Evolutionary conservation across 2,797 vertebrate species (phyloP), one percentile per base, ranked within the genome.

Genomic region (Graptemys geographica): DNA sequence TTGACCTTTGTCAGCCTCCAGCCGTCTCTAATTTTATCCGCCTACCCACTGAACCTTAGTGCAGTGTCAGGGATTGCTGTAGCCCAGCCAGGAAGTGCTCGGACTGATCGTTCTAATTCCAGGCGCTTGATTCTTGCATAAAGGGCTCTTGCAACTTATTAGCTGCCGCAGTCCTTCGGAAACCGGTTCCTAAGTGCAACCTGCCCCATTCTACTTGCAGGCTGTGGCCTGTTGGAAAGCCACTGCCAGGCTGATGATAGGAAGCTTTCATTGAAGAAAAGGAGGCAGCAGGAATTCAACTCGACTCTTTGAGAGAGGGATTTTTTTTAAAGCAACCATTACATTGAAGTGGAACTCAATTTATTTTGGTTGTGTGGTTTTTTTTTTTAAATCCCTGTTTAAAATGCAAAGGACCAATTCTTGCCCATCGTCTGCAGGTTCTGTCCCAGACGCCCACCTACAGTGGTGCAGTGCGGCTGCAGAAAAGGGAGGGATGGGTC

Each of bases 61-160:
- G 9, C 51, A 92, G 51, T 81, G 55, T 16, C 51, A 21, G 84
- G 69, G 23, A 11, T 51, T 44, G 53, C 85, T 21, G 49, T 87
- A 83, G 84, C 82, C 81, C 86, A 37, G 69, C 7, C 76, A 84
- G 91, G 91, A 96, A 97, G 8, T 56, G 82, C 47, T 92, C 55
- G n/a, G 2, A 1, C 25, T 95, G 92, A 96, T 94, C 91, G 95
- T 94, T 94, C 93, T 89, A 93, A 95, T 93, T 93, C 57, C 33
- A 53, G 84, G 82, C 79, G n/a, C 83, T 25, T 49, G 8, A 47
- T 21, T 16, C 51, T 72, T 82, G 19, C 27, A 47, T 53, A 74
- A 88, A 52, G 9, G 81, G 33, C 81, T 86, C 78, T 86, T 41
- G 49, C 84, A 33, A 69, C 27, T 79, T 33, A n/a, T 94, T 92